A percentile compares a stretch with the other conserved stretches of the same genome.
Evolutionary conservation across 1,140 invertebrate genomes (phyloP).

Genomic region (Neotoxoptera formosana): DNA sequence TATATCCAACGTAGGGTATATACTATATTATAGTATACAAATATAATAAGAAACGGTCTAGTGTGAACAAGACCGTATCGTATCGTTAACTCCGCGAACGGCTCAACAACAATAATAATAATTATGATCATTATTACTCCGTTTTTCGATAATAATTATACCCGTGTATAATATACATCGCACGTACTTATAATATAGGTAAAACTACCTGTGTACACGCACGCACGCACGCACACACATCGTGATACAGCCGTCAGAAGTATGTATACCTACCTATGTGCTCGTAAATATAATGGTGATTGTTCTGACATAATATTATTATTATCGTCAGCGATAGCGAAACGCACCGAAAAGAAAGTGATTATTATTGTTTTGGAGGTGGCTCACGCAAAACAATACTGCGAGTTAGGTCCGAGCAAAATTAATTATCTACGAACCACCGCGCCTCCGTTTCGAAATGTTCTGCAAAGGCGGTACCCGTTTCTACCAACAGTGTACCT

Average conservation of each 20-base stretch:
- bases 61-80: conserved; percentile 48
- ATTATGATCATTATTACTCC: conserved; percentile 29
- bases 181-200: neutral
- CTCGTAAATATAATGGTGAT: neutral
- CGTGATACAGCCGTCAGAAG: neutral
- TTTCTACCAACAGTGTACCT: neutral
- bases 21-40: neutral
- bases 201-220: neutral
- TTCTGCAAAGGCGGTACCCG: neutral
- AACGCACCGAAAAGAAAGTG: neutral
- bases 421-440: neutral
- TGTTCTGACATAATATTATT: neutral
- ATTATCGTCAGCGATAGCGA: neutral
- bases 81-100: conserved; percentile 17
- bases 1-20: neutral
- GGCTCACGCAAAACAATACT: neutral
- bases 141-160: neutral
- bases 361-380: neutral
- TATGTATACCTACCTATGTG: too few relatives aligned
- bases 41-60: neutral
- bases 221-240: neutral
- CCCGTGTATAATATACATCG: neutral
- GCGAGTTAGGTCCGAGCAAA: neutral
- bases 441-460: neutral
- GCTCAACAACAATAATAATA: conserved; percentile 22